Percentiles rank a stretch among this genome's conserved stretches.
Conservation (phyloP, 2,113 vertebrate species). For the Trichechus manatus region DNA sequence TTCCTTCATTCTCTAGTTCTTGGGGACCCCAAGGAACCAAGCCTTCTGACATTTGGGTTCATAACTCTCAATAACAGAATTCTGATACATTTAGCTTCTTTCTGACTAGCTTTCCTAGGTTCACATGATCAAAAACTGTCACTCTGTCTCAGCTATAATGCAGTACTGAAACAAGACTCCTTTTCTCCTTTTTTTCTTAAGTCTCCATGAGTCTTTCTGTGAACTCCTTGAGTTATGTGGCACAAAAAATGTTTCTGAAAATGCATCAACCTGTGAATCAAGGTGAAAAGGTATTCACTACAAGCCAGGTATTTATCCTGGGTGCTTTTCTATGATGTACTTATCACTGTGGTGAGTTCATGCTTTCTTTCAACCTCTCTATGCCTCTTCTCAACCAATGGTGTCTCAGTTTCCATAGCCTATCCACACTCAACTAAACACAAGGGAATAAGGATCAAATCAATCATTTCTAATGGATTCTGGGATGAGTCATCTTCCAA, state of each 20-base stretch:
- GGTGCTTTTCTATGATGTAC: not conserved
- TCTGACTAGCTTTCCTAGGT: not conserved
- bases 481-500: not conserved
- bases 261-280: not conserved
- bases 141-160: not conserved
- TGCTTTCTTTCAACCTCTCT: not conserved
- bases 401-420: not conserved
- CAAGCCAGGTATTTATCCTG: not conserved
- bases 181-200: not conserved
- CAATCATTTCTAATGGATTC: not conserved
- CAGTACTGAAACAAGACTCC: not conserved
- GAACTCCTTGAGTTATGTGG: not conserved
- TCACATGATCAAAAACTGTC: not conserved
- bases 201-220: not conserved
- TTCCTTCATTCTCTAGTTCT: not conserved
- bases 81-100: constrained; percentile 20
- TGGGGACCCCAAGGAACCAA: not conserved
- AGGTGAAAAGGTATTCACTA: not conserved
- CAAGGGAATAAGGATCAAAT: not conserved
- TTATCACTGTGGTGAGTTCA: not conserved
- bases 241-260: constrained; percentile 41
- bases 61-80: not conserved
- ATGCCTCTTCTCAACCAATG: not conserved
- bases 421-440: not conserved
- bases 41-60: not conserved